phyloP scores from a whole-genome alignment of 2,888 invertebrate genomes.

The Brachypalpus laphriformis region DNA sequence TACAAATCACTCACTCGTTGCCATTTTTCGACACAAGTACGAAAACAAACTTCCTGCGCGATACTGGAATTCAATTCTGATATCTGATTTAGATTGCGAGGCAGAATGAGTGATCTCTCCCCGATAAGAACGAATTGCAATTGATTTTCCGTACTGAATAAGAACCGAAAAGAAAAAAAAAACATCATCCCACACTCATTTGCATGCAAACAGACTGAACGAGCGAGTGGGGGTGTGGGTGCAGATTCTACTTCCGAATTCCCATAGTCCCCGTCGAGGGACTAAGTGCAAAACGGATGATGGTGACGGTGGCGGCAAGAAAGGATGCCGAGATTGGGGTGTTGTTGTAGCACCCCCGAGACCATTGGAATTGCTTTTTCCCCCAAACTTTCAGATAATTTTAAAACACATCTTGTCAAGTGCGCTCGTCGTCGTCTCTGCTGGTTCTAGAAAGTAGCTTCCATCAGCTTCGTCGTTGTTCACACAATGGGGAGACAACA shows the following conservation, averaged over 20 bases:
- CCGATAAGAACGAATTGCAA: constrained; percentile 58
- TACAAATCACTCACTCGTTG: constrained; percentile 65
- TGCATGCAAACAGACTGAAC: constrained; percentile 39
- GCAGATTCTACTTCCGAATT: constrained; percentile 35
- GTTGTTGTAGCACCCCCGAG: constrained; percentile 20
- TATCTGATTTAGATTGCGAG: constrained; percentile 45
- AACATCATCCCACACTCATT: constrained; percentile 50
- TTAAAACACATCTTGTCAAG: constrained; percentile 61
- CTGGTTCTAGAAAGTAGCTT: constrained; percentile 1
- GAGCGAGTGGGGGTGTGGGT: background rate
- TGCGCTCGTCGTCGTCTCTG: background rate
- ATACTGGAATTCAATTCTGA: constrained; percentile 56
- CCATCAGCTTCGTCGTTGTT: constrained; percentile 18
- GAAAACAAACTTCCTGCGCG: constrained; percentile 36
- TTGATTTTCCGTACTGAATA: constrained; percentile 45
- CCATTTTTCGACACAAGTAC: constrained; percentile 24
- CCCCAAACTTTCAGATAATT: constrained; percentile 55
- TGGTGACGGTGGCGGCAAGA: too few species aligned
- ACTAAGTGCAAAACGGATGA: constrained; percentile 6
- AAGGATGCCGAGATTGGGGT: constrained; percentile 13
- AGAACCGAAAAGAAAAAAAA: background rate
- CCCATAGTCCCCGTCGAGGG: constrained; percentile 15
- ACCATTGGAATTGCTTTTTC: constrained; percentile 52
- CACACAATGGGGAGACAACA: background rate
- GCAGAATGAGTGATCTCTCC: background rate